phyloP scores from a whole-genome alignment of 2,888 invertebrate genomes.

The Trilocha varians region DNA sequence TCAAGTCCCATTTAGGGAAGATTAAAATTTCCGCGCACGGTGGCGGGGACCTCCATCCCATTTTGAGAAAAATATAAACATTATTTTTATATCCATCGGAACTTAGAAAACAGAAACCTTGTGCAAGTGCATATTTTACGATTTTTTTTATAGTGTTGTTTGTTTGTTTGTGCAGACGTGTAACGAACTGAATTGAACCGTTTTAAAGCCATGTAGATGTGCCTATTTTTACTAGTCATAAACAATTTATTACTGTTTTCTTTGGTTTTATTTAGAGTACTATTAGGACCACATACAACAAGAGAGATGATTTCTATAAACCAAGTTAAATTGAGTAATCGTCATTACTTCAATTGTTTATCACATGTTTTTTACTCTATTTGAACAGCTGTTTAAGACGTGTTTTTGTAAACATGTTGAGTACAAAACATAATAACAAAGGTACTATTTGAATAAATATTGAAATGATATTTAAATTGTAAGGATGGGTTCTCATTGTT shows the following conservation, averaged over 20 bases:
- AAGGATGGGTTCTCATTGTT: too few relatives aligned
- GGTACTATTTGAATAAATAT: too few relatives aligned
- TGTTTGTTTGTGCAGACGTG: constrained; percentile 34
- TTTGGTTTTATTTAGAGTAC: constrained; percentile 18
- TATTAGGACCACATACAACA: too few relatives aligned
- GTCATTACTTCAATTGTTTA: too few relatives aligned
- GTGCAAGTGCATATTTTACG: not conserved
- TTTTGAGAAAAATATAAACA: constrained; percentile 52
- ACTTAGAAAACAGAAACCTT: not conserved
- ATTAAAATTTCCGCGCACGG: constrained; percentile 58
- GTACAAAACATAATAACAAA: too few relatives aligned
- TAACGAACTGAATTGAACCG: constrained; percentile 37
- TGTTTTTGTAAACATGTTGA: too few relatives aligned
- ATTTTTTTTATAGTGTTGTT: not conserved
- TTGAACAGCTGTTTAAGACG: too few relatives aligned
- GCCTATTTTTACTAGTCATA: constrained; percentile 67
- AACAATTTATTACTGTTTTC: constrained; percentile 42
- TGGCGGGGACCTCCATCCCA: constrained; percentile 57
- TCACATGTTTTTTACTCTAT: too few relatives aligned
- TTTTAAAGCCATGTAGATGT: constrained; percentile 43
- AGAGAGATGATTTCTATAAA: too few relatives aligned
- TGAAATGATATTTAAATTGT: too few relatives aligned
- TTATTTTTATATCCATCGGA: not conserved
- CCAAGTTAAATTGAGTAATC: too few relatives aligned
- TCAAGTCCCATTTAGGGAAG: constrained; percentile 44